Evolutionary conservation across 2,113 vertebrate species (phyloP).

Genomic region (Labrus mixtus): DNA sequence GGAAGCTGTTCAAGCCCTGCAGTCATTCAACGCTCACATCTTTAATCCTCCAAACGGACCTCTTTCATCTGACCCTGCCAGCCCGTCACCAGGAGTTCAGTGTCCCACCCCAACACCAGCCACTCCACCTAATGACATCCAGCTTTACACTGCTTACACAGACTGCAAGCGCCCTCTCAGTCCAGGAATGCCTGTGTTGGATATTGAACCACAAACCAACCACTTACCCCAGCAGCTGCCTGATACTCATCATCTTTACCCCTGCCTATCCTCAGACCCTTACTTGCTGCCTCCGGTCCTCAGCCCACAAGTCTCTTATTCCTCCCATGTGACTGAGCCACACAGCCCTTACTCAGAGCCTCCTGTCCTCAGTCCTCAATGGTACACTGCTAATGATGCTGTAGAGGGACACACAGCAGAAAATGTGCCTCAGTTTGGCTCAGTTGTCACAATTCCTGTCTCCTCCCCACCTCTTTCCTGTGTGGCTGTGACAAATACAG

Average conservation of each 20-base stretch:
- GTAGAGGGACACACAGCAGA: neutral
- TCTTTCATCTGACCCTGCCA: neutral
- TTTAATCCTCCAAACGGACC: neutral
- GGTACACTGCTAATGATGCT: slow-evolving; percentile 12
- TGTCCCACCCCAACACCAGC: neutral
- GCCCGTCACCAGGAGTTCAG: slow-evolving; percentile 19
- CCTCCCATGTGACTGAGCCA: neutral
- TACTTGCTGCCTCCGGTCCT: slow-evolving; percentile 71
- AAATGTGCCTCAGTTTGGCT: neutral
- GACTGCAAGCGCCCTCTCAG: slow-evolving; percentile 21
- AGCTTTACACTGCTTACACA: neutral
- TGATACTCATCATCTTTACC: slow-evolving; percentile 9
- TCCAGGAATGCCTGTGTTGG: slow-evolving; percentile 48
- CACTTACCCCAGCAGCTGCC: slow-evolving; percentile 1
- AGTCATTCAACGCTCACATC: slow-evolving; percentile 5
- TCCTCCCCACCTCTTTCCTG: neutral
- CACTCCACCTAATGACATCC: neutral
- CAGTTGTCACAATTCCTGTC: neutral
- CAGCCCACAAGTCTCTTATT: slow-evolving; percentile 68
- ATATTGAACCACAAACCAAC: slow-evolving; percentile 29
- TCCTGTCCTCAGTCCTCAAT: slow-evolving; percentile 70
- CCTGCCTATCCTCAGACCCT: slow-evolving; percentile 32
- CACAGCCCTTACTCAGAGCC: slow-evolving; percentile 55
- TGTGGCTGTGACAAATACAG: neutral
- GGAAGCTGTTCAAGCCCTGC: slow-evolving; percentile 56